These are phyloP conservation scores for Siniperca knerii DNA, from an alignment of 2,113 vertebrate species.

Conservation along the genomic window DNA sequence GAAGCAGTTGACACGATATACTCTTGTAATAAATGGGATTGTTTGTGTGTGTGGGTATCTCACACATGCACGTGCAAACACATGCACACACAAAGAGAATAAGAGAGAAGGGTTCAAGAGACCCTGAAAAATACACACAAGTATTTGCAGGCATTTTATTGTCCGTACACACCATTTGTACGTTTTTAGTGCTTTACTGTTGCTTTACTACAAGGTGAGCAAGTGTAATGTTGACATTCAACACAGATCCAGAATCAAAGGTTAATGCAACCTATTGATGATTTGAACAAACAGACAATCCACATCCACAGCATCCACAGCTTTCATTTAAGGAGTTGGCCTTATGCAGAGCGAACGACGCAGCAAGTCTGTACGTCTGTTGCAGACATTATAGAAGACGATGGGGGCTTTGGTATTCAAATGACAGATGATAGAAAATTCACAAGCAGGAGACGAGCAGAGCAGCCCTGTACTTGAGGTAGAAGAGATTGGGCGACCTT, in stretches of 20 bases:
- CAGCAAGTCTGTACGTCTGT: neutral
- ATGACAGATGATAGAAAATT: constrained; percentile 55
- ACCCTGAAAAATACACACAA: neutral
- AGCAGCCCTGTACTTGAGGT: constrained; percentile 39
- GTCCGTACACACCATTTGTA: neutral
- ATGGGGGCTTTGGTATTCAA: constrained; percentile 45
- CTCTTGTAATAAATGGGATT: constrained; percentile 8
- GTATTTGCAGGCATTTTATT: neutral
- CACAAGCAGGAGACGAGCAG: constrained; percentile 50
- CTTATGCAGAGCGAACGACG: neutral
- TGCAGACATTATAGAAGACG: neutral
- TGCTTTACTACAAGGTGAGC: neutral
- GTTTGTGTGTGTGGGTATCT: neutral
- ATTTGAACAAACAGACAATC: constrained; percentile 22
- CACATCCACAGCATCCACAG: neutral
- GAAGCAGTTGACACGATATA: constrained; percentile 35
- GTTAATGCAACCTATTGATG: constrained; percentile 9
- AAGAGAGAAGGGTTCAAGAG: neutral
- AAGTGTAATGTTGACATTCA: neutral
- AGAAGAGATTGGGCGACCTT: constrained; percentile 65
- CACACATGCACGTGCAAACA: neutral
- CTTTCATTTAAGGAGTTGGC: neutral
- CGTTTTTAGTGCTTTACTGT: neutral
- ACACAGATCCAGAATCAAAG: constrained; percentile 5
- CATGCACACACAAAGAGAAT: neutral